These are phyloP conservation scores for Porites lutea DNA, from an alignment of 64 coral and sea anemone genomes.

Conservation along the genomic window DNA sequence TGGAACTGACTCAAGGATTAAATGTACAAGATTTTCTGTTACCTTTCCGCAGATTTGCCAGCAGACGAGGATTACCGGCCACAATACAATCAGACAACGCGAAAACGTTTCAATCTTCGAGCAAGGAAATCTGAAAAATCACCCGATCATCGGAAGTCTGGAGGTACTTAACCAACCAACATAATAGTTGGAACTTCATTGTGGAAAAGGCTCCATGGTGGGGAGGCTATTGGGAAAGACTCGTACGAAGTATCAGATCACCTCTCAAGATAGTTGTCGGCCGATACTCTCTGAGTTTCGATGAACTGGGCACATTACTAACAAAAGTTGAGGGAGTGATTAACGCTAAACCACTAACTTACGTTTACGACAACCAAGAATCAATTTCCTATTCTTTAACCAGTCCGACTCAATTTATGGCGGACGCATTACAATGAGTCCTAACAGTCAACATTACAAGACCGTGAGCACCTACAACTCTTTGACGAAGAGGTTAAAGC, in stretches of 20 bases:
- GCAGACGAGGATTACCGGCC: background rate
- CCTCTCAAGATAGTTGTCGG: conserved; percentile 28
- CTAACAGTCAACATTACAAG: background rate
- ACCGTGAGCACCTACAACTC: no score
- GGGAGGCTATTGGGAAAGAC: conserved; percentile 51
- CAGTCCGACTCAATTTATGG: conserved; percentile 51
- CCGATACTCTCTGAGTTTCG: background rate
- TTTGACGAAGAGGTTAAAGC: no score
- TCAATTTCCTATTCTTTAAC: conserved; percentile 50
- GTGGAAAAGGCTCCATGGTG: conserved; percentile 24
- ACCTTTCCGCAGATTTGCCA: background rate
- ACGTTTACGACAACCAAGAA: conserved; percentile 22
- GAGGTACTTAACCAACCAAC: background rate
- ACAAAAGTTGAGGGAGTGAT: conserved; percentile 31
- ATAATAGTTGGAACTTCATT: conserved; percentile 49
- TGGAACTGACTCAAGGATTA: background rate
- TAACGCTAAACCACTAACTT: conserved; percentile 14
- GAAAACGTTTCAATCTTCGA: background rate
- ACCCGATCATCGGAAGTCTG: background rate
- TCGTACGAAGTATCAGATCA: conserved; percentile 20
- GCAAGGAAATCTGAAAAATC: background rate
- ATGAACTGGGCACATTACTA: conserved; percentile 1
- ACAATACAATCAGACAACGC: conserved; percentile 3
- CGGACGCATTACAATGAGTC: background rate
- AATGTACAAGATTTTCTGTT: background rate